Percentiles rank a stretch among this genome's conserved stretches.
Evolutionary conservation across 2,888 invertebrate species (phyloP).

Genomic region (Biston stratarius): DNA sequence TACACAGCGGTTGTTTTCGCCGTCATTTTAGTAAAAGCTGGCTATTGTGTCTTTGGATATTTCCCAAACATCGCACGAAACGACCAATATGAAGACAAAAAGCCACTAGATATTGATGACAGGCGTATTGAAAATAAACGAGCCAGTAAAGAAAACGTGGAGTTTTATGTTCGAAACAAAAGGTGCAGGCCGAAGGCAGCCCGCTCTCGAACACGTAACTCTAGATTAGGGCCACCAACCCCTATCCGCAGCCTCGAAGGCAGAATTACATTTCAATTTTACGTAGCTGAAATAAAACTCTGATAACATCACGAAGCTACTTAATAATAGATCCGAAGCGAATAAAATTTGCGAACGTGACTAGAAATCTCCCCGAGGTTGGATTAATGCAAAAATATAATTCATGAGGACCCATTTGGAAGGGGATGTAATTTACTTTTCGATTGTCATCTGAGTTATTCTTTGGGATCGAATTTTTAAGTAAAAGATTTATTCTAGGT

Average conservation of each 20-base stretch:
- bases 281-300: constrained; percentile 36
- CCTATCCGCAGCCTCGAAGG: constrained; percentile 26
- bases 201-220: constrained; percentile 24
- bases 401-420: constrained; percentile 58
- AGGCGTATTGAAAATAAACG: constrained; percentile 57
- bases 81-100: constrained; percentile 66
- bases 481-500: constrained; percentile 65
- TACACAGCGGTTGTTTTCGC: constrained; percentile 49
- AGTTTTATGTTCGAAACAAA: constrained; percentile 45
- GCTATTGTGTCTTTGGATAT: constrained; percentile 72
- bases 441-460: constrained; percentile 67
- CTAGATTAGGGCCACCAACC: constrained; percentile 26
- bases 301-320: constrained; percentile 45
- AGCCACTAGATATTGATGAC: constrained; percentile 63
- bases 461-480: constrained; percentile 62
- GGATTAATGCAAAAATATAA: constrained; percentile 62
- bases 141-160: constrained; percentile 48
- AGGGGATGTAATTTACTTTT: constrained; percentile 68
- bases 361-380: constrained; percentile 55
- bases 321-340: constrained; percentile 40
- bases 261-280: constrained; percentile 38
- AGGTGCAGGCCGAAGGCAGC: constrained; percentile 25
- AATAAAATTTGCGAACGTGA: constrained; percentile 62
- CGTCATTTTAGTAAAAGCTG: constrained; percentile 75
- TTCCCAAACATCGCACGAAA: constrained; percentile 63